Conservation (phyloP, 2,113 vertebrate species). For the Planiliza haematocheilus region DNA sequence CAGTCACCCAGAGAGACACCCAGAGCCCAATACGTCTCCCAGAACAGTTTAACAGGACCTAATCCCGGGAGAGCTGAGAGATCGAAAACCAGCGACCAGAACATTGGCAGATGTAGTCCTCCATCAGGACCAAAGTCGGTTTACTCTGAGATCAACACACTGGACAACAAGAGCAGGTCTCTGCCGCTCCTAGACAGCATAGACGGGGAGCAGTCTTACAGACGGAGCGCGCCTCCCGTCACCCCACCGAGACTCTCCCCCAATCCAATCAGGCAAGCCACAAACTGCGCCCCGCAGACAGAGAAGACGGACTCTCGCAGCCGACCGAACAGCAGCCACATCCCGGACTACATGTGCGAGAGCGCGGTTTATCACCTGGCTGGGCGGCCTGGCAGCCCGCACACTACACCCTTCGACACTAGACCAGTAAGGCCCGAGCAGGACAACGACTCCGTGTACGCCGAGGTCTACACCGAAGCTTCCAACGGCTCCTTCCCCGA, state of each 20-base stretch:
- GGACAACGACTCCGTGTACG: slow-evolving; percentile 59
- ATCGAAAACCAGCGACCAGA: slow-evolving; percentile 14
- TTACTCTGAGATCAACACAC: slow-evolving; percentile 72
- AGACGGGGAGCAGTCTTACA: slow-evolving; percentile 37
- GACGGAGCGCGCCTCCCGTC: slow-evolving; percentile 34
- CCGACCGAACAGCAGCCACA: slow-evolving; percentile 49
- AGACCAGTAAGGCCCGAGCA: background rate
- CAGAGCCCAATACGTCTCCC: slow-evolving; percentile 23
- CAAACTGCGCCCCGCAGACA: background rate
- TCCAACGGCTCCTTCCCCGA: background rate
- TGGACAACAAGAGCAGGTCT: slow-evolving; percentile 67
- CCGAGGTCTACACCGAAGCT: slow-evolving; percentile 65
- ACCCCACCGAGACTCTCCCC: slow-evolving; percentile 69
- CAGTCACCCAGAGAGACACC: slow-evolving; percentile 22
- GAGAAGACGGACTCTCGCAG: slow-evolving; percentile 26
- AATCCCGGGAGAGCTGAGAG: slow-evolving; percentile 9
- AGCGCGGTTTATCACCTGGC: slow-evolving; percentile 72
- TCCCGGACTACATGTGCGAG: slow-evolving; percentile 53
- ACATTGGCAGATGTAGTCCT: slow-evolving; percentile 19
- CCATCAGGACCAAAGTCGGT: slow-evolving; percentile 9
- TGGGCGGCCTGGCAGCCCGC: slow-evolving; percentile 40
- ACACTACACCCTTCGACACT: background rate
- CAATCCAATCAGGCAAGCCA: slow-evolving; percentile 48
- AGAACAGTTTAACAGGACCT: slow-evolving; percentile 12
- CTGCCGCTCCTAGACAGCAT: slow-evolving; percentile 59